A percentile compares a stretch with the other conserved stretches of the same genome.
Conservation (phyloP, 2,113 vertebrate species). For the Hystrix cristata region DNA sequence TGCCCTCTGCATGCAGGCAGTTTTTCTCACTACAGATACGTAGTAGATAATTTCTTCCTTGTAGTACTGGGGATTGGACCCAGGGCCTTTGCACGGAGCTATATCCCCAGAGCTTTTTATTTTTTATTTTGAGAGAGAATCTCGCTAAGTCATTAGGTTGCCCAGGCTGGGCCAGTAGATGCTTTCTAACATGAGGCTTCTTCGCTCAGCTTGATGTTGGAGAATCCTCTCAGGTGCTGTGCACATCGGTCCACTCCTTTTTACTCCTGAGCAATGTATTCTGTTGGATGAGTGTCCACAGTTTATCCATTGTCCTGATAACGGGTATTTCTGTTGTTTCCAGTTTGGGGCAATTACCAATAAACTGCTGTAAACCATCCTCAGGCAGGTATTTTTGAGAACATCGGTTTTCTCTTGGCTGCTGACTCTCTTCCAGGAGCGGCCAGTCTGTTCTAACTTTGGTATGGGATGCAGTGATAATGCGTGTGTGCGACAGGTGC, state of each 20-base stretch:
- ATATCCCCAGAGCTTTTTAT: background rate
- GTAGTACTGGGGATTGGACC: background rate
- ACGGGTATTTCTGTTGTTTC: background rate
- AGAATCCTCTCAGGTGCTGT: background rate
- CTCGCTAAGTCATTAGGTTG: background rate
- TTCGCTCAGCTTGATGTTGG: background rate
- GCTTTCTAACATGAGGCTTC: background rate
- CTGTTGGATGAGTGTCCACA: background rate
- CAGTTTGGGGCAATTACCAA: background rate
- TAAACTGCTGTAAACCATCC: background rate
- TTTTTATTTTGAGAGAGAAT: background rate
- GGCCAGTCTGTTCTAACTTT: background rate
- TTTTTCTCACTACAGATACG: background rate
- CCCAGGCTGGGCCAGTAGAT: background rate
- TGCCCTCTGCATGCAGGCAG: background rate
- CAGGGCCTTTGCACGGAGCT: background rate
- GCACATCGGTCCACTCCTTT: background rate
- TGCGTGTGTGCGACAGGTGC: background rate
- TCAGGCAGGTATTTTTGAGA: background rate
- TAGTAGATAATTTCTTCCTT: background rate
- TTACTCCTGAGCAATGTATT: background rate
- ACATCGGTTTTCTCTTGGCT: background rate
- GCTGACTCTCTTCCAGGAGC: background rate
- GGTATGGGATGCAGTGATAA: background rate
- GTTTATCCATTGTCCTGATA: background rate